phyloP scores from a whole-genome alignment of 2,113 vertebrate species.

The Syngnathoides biaculeatus region DNA sequence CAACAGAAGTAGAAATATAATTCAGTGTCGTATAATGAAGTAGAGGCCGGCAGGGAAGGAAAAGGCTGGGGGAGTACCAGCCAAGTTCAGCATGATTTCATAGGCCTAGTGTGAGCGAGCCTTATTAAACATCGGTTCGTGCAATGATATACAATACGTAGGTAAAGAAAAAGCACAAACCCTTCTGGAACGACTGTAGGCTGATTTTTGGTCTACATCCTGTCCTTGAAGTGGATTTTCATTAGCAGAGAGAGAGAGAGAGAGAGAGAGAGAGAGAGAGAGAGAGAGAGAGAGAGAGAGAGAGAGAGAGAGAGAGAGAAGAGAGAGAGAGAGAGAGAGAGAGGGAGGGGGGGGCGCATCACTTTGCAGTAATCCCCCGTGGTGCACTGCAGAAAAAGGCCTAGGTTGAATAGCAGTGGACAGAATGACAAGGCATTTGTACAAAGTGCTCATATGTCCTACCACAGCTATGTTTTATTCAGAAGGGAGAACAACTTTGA shows the following conservation, averaged over 20 bases:
- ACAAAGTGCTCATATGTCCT: conserved; percentile 1
- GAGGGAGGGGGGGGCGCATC: conserved; percentile 9
- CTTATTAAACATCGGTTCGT: neutral
- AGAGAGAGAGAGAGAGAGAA: too few species aligned
- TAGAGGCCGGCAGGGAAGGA: neutral
- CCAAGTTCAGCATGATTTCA: neutral
- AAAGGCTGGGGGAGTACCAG: neutral
- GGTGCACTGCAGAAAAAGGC: conserved; percentile 15
- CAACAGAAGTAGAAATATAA: neutral
- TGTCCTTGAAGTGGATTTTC: conserved; percentile 22
- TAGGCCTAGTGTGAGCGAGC: neutral
- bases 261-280: conserved; percentile 17
- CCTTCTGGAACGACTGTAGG: neutral
- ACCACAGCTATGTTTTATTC: neutral
- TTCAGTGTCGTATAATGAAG: neutral
- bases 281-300: too few species aligned
- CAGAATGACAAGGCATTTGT: conserved; percentile 22
- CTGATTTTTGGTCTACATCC: conserved; percentile 3
- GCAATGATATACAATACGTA: neutral
- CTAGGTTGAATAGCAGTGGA: conserved; percentile 13
- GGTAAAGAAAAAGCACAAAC: neutral
- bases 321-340: conserved; percentile 18
- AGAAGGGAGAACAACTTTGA: conserved; percentile 1
- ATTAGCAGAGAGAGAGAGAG: conserved; percentile 17
- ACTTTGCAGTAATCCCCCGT: conserved; percentile 16